These are phyloP conservation scores for Notocelia uddmanniana DNA, from an alignment of 2,888 invertebrate species.

Conservation along the genomic window DNA sequence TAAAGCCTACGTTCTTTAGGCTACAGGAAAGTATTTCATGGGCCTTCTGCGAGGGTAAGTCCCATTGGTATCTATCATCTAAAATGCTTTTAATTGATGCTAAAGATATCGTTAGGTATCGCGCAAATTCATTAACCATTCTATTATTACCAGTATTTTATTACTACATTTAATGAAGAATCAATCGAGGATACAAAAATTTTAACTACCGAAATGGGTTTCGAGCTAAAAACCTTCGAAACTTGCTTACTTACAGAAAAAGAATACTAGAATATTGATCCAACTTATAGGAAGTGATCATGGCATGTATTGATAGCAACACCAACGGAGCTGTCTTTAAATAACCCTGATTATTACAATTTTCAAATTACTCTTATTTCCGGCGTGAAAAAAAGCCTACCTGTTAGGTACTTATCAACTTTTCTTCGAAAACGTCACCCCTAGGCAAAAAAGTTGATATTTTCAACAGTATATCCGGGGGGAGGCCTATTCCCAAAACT, in stretches of 20 bases:
- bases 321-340: too few relatives aligned
- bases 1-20: not conserved
- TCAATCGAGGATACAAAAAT: not conserved
- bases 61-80: not conserved
- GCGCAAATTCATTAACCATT: too few relatives aligned
- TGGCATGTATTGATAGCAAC: too few relatives aligned
- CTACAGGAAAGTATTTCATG: not conserved
- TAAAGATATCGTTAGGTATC: not conserved
- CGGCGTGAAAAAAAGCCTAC: too few relatives aligned
- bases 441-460: constrained; percentile 27
- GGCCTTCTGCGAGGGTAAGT: constrained; percentile 1
- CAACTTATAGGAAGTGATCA: too few relatives aligned
- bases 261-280: too few relatives aligned
- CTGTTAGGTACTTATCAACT: not conserved
- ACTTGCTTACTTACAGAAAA: too few relatives aligned
- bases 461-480: constrained; percentile 20
- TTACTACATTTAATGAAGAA: not conserved
- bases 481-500: not conserved
- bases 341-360: too few relatives aligned
- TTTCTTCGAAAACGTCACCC: not conserved
- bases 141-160: too few relatives aligned
- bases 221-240: too few relatives aligned
- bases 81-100: not conserved
- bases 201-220: too few relatives aligned
- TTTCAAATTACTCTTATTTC: too few relatives aligned